Evolutionary conservation across 2,113 vertebrate species (phyloP).

Genomic region (Peromyscus californicus): DNA sequence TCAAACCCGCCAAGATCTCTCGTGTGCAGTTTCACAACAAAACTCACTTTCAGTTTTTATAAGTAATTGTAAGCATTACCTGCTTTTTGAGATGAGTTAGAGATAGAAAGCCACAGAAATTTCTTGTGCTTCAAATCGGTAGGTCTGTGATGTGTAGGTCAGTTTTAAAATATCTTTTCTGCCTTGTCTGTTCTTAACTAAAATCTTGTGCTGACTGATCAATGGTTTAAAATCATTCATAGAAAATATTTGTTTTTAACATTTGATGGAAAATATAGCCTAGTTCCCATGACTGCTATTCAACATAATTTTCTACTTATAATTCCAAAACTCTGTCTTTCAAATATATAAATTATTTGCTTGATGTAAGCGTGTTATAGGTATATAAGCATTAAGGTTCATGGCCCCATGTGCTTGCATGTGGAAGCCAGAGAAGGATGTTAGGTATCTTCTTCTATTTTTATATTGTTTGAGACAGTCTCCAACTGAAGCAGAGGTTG

Average conservation of each 20-base stretch:
- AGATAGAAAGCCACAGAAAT: background rate
- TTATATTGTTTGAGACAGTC: background rate
- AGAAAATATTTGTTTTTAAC: background rate
- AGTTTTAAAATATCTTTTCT: slow-evolving; percentile 4
- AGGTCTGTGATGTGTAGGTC: background rate
- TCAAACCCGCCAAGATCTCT: no score
- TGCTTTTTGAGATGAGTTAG: background rate
- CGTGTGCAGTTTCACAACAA: no score
- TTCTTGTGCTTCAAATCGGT: background rate
- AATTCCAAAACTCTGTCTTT: background rate
- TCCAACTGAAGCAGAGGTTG: background rate
- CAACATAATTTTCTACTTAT: background rate
- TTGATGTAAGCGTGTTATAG: background rate
- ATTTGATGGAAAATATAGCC: background rate
- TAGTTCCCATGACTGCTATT: background rate
- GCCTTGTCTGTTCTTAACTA: background rate
- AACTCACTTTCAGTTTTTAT: background rate
- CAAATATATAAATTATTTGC: background rate
- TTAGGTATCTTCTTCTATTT: background rate
- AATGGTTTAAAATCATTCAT: background rate
- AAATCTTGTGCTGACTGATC: background rate
- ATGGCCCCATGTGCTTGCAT: background rate
- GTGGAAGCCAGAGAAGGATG: background rate
- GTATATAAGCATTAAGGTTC: background rate
- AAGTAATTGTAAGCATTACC: background rate